Evolutionary conservation across 2,888 invertebrate genomes (phyloP).

Genomic region (Drosophila koepferae): DNA sequence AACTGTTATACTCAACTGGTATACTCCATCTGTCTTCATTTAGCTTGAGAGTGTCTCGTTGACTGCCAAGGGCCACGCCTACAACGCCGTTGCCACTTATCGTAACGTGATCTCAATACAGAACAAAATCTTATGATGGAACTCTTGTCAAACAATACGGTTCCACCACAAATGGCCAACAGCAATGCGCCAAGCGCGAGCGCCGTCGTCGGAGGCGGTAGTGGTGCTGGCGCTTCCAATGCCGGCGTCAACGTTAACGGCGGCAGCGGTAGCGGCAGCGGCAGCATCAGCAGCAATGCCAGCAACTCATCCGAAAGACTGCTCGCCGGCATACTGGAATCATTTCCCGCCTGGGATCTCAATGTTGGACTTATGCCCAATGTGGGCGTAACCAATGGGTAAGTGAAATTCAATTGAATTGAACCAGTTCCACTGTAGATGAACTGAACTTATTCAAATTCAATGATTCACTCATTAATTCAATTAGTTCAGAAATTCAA

Average conservation of each 20-base stretch:
- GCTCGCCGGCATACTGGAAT: constrained; percentile 81
- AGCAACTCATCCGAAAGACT: constrained; percentile 76
- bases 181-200: constrained; percentile 67
- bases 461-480: not conserved
- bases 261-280: constrained; percentile 36
- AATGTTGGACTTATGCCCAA: constrained; percentile 70
- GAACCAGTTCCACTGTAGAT: not conserved
- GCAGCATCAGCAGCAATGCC: constrained; percentile 70
- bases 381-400: constrained; percentile 66
- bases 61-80: constrained; percentile 59
- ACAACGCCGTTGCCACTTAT: constrained; percentile 43
- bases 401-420: constrained; percentile 38
- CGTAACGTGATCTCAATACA: constrained; percentile 68
- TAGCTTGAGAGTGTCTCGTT: constrained; percentile 65
- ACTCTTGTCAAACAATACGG: constrained; percentile 81
- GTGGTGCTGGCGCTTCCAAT: constrained; percentile 4
- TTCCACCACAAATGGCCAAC: constrained; percentile 77
- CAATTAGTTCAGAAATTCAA: not conserved
- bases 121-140: constrained; percentile 77
- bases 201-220: constrained; percentile 17
- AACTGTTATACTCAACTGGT: not conserved
- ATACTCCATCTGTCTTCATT: not conserved
- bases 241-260: constrained; percentile 43
- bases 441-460: not conserved
- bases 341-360: constrained; percentile 82